Evolutionary conservation across 2,888 invertebrate species (phyloP).

Genomic region (Alcis repandata): DNA sequence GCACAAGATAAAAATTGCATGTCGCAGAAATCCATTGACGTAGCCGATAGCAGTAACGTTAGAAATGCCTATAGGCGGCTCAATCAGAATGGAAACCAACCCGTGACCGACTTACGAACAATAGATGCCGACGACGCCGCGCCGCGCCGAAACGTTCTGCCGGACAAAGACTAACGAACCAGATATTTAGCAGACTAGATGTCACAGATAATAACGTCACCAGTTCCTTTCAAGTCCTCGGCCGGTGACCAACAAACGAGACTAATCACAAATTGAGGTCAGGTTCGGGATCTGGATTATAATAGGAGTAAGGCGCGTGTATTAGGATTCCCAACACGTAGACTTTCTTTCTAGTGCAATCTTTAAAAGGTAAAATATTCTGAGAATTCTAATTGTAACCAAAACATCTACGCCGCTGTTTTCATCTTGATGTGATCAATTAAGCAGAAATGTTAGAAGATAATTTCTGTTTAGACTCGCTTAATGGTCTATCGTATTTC

Average conservation of each 20-base stretch:
- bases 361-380: constrained; percentile 14
- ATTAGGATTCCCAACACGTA: constrained; percentile 34
- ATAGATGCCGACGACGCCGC: constrained; percentile 54
- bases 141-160: constrained; percentile 53
- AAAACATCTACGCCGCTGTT: constrained; percentile 22
- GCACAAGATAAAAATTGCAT: constrained; percentile 27
- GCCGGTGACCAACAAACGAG: constrained; percentile 34
- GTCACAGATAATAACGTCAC: neutral
- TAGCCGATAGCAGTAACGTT: constrained; percentile 28
- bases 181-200: constrained; percentile 33
- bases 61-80: constrained; percentile 47
- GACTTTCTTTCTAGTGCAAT: constrained; percentile 38
- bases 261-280: too few species aligned
- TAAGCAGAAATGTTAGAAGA: neutral
- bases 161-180: constrained; percentile 45
- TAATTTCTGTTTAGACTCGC: neutral
- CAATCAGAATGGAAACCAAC: constrained; percentile 54
- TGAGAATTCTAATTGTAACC: neutral
- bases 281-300: too few species aligned
- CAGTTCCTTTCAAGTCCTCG: constrained; percentile 17
- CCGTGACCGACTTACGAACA: constrained; percentile 61
- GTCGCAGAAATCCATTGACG: constrained; percentile 34
- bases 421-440: neutral
- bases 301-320: too few species aligned
- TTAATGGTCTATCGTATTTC: neutral